Conservation (phyloP, 2,113 vertebrate genomes). For the Colius striatus region DNA sequence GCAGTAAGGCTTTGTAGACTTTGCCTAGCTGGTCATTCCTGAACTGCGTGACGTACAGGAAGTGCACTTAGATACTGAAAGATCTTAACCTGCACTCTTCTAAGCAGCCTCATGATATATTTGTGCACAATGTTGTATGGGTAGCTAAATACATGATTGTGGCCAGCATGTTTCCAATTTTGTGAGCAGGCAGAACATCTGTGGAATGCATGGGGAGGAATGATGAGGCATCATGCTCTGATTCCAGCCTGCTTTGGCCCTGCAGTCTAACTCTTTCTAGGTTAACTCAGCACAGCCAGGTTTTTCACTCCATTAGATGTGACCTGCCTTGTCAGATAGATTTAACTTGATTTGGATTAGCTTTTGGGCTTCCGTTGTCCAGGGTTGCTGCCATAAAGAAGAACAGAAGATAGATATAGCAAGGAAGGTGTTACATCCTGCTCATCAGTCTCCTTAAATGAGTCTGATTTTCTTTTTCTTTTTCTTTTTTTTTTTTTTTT, state of each 20-base stretch:
- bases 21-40: neutral
- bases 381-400: neutral
- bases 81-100: neutral
- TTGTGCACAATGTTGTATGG: neutral
- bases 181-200: neutral
- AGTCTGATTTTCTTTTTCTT: neutral
- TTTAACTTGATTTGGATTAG: neutral
- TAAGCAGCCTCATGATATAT: neutral
- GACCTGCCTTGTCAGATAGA: neutral
- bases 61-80: neutral
- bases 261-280: neutral
- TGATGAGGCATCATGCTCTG: neutral
- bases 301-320: neutral
- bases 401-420: neutral
- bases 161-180: neutral
- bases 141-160: neutral
- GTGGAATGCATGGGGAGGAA: neutral
- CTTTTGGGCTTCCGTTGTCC: neutral
- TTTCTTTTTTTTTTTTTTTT: neutral
- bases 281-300: neutral
- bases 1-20: neutral
- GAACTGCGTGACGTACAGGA: neutral
- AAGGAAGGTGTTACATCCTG: neutral
- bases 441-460: neutral
- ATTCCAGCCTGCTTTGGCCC: neutral